Conservation (phyloP, 2,797 vertebrate species). For the Salmo trutta region DNA sequence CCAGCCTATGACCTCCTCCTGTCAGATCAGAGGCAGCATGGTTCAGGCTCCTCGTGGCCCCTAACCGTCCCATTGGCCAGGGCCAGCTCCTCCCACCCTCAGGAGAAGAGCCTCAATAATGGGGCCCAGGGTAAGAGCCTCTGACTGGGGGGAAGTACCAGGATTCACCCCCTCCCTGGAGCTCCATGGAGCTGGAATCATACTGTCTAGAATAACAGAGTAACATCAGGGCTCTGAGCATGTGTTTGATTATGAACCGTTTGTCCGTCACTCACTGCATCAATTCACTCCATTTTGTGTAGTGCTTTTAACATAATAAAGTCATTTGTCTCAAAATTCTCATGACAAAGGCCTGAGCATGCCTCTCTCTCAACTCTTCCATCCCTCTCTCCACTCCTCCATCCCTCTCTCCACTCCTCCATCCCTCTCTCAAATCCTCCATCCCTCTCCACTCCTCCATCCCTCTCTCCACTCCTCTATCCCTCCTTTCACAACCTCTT, state of each 20-base stretch:
- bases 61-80: slow-evolving; percentile 67
- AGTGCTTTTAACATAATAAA: neutral
- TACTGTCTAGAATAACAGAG: neutral
- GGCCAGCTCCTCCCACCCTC: slow-evolving; percentile 71
- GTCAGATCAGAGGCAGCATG: slow-evolving; percentile 82
- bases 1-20: slow-evolving; percentile 93
- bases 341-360: neutral
- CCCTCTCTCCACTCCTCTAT: neutral
- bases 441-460: neutral
- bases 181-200: neutral
- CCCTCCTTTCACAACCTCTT: slow-evolving; percentile 8
- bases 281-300: neutral
- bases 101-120: slow-evolving; percentile 89
- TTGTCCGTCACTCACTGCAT: slow-evolving; percentile 28
- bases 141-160: slow-evolving; percentile 35
- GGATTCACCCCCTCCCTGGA: slow-evolving; percentile 4
- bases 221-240: slow-evolving; percentile 37
- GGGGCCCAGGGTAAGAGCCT: slow-evolving; percentile 81
- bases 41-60: slow-evolving; percentile 74
- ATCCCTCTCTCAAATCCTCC: no score
- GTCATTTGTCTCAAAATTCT: neutral
- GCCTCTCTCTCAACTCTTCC: neutral
- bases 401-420: neutral
- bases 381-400: slow-evolving; percentile 31
- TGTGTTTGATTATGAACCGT: slow-evolving; percentile 39